Conservation (phyloP, 1,140 invertebrate genomes). For the Penaeus chinensis region DNA sequence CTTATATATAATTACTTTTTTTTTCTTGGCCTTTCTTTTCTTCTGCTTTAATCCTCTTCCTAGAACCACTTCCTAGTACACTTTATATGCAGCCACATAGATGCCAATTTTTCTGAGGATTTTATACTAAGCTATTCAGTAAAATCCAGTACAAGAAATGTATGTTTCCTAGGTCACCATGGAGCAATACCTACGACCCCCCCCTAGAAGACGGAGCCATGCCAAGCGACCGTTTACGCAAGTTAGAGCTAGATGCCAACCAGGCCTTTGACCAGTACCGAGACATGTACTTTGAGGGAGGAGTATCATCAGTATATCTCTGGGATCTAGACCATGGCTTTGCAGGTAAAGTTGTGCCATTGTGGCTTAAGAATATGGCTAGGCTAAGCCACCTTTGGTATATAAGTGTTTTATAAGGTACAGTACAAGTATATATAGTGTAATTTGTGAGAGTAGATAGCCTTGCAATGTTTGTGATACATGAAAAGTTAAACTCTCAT, state of each 20-base stretch:
- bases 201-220: constrained; percentile 97
- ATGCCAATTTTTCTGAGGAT: no score
- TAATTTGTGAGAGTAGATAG: no score
- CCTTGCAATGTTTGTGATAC: neutral
- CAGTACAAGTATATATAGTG: no score
- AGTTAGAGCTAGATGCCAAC: constrained; percentile 98
- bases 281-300: constrained; percentile 99
- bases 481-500: no score
- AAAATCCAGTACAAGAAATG: neutral
- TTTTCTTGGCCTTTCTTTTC: no score
- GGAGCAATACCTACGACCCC: constrained; percentile 99
- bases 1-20: no score
- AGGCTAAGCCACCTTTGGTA: neutral
- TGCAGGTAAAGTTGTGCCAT: constrained; percentile 75
- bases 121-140: neutral
- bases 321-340: constrained; percentile 99
- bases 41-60: no score
- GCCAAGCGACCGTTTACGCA: constrained; percentile 95
- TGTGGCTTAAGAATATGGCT: neutral
- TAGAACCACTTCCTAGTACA: no score
- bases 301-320: constrained; percentile 98
- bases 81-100: no score
- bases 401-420: no score
- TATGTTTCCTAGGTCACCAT: constrained; percentile 84
- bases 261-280: constrained; percentile 98